phyloP scores from a whole-genome alignment of 2,888 invertebrate genomes.

The Rosalia funebris region DNA sequence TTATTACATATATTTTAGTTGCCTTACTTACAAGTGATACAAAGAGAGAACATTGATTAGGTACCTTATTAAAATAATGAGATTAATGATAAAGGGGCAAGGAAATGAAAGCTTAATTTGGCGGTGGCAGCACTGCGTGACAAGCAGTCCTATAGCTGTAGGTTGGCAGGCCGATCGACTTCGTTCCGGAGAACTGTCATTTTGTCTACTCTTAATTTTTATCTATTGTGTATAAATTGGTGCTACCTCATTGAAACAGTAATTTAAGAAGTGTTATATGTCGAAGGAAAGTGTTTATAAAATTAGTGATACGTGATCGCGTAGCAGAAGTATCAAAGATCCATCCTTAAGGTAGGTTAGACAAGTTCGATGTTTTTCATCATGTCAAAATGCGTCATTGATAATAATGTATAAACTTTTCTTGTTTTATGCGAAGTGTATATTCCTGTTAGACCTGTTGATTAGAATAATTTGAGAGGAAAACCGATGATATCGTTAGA shows the following conservation, averaged over 20 bases:
- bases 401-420: conserved; percentile 45
- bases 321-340: conserved; percentile 35
- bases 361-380: conserved; percentile 58
- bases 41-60: too few species aligned
- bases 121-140: not conserved
- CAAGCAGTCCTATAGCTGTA: not conserved
- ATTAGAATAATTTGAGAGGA: conserved; percentile 37
- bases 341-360: conserved; percentile 59
- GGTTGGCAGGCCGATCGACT: conserved; percentile 25
- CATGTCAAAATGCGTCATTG: conserved; percentile 62
- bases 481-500: conserved; percentile 32
- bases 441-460: conserved; percentile 47
- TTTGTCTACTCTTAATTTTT: conserved; percentile 50
- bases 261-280: conserved; percentile 50
- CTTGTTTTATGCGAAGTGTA: conserved; percentile 33
- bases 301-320: conserved; percentile 51
- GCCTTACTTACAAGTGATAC: too few species aligned
- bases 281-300: conserved; percentile 47
- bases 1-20: too few species aligned
- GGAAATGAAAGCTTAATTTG: not conserved
- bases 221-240: conserved; percentile 52
- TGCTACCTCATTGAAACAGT: conserved; percentile 48
- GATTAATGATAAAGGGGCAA: too few species aligned
- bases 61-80: too few species aligned
- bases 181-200: conserved; percentile 49